Base-by-base conservation (phyloP, 2,113 vertebrate species). In the Oriolus oriolus region DNA sequence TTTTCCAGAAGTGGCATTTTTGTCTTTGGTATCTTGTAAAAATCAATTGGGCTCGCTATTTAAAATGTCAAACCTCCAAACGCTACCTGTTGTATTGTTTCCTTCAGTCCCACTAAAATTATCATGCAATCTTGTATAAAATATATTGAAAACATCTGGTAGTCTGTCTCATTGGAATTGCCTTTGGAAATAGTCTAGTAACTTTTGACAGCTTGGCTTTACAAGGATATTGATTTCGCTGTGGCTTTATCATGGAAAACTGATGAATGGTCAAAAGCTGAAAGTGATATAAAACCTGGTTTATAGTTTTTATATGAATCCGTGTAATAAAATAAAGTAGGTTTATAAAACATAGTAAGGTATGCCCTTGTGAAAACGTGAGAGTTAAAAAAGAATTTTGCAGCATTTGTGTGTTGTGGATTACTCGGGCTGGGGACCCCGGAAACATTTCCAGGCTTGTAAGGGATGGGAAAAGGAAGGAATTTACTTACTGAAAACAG, bases 171-270 rank as follows among this genome's bases (percentile, higher is more conserved):
- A 8, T 87, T 94, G 95, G 95, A 95, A 93, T 94, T 97, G 95
- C 93, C 90, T 96, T 97, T 97, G 93, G 93, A 96, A 97, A 95
- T 96, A 96, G 90, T 92, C 90, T 96, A 90, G 93, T 95, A 95
- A 95, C 95, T 95, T 96, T 81, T 96, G 96, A 96, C 93, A 97
- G 96, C 80, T 81, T 84, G 76, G 79, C 91, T 96, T 97, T 96
- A 94, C 91, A 94, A 66, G 88, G 88, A 87, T 96, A 97, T 97
- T 96, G 94, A 96, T 96, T 96, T 96, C 20, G 2, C 69, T n/a
- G 88, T 71, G 87, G 84, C 74, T 95, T 92, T 95, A 94, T 96
- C 89, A 84, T 91, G 80, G 88, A 94, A 94, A 97, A 90, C 95
- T 93, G 94, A 97, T 95, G 92, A 96, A 96, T 87, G 93, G 94